Percentiles rank a stretch among this genome's conserved stretches.
These are phyloP conservation scores for Nicator chloris DNA, from an alignment of 2,113 vertebrate genomes.

Conservation along the genomic window DNA sequence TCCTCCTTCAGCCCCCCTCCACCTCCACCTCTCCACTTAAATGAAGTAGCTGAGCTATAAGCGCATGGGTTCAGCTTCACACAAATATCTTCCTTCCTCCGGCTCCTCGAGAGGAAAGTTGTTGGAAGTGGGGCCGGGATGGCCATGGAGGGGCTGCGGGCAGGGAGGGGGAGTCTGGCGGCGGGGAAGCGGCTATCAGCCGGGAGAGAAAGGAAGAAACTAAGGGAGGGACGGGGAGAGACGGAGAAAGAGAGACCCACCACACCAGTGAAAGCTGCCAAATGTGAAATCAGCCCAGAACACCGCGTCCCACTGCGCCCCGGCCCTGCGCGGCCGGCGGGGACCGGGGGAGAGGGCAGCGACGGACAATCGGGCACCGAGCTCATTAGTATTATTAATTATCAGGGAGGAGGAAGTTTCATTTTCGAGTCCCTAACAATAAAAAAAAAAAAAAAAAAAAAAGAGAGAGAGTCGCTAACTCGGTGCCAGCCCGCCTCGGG, in stretches of 20 bases:
- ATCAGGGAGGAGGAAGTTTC: conserved; percentile 66
- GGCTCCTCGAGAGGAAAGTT: conserved; percentile 66
- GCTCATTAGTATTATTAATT: conserved; percentile 1
- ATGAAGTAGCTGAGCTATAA: conserved; percentile 8
- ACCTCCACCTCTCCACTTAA: conserved; percentile 16
- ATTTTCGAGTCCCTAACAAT: conserved; percentile 32
- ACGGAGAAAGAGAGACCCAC: not conserved
- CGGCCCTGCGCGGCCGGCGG: not conserved
- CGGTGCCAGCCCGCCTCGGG: not conserved
- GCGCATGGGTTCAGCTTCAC: conserved; percentile 41
- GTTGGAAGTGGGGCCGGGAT: conserved; percentile 51
- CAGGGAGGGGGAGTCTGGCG: not conserved
- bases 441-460: not conserved
- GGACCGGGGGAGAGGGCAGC: not conserved
- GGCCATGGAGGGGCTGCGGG: not conserved
- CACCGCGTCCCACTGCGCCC: conserved; percentile 26
- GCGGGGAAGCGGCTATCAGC: not conserved
- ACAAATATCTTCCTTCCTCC: conserved; percentile 39
- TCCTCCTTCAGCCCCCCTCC: not conserved
- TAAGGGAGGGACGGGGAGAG: not conserved
- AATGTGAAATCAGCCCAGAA: conserved; percentile 28
- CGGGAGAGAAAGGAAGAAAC: conserved; percentile 12
- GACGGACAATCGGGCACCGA: not conserved
- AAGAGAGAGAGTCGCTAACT: not conserved
- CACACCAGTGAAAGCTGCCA: conserved; percentile 7